Evolutionary conservation across 2,797 vertebrate species (phyloP).

Genomic region (Lerista edwardsae): DNA sequence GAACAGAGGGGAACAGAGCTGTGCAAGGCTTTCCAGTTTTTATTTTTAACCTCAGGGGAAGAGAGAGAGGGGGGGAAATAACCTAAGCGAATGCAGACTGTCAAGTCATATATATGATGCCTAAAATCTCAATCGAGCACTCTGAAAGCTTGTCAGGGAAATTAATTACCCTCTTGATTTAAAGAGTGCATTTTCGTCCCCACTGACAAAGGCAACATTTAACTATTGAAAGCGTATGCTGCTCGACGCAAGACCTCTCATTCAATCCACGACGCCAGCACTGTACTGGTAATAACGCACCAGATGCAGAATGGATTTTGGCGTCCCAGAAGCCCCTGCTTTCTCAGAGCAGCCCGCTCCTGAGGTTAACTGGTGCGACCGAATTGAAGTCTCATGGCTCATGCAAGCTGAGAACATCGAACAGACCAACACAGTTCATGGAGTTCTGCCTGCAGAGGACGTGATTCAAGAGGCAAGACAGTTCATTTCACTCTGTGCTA

Average conservation of each 20-base stretch:
- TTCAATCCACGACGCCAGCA: constrained; percentile 55
- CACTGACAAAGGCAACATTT: constrained; percentile 70
- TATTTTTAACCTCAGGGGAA: constrained; percentile 36
- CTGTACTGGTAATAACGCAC: constrained; percentile 31
- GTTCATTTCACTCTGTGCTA: background rate
- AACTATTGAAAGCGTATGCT: constrained; percentile 64
- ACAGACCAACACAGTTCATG: background rate
- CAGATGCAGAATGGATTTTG: constrained; percentile 1
- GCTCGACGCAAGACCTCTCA: constrained; percentile 46
- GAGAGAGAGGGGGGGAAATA: constrained; percentile 43
- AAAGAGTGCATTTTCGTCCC: constrained; percentile 66
- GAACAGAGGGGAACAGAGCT: background rate
- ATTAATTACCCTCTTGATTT: constrained; percentile 78
- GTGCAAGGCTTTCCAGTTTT: constrained; percentile 18
- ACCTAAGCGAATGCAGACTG: constrained; percentile 61
- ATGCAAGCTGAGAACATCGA: background rate
- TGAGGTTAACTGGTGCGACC: background rate
- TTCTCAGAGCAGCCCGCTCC: background rate
- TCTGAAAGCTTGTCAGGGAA: constrained; percentile 74
- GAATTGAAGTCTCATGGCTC: background rate
- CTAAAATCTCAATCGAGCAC: constrained; percentile 73
- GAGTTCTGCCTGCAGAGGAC: background rate
- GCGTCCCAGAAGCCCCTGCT: background rate
- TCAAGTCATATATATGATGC: constrained; percentile 65
- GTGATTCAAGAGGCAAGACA: background rate